Evolutionary conservation across 2,888 invertebrate species (phyloP).

Genomic region (Xestia sexstrigata): DNA sequence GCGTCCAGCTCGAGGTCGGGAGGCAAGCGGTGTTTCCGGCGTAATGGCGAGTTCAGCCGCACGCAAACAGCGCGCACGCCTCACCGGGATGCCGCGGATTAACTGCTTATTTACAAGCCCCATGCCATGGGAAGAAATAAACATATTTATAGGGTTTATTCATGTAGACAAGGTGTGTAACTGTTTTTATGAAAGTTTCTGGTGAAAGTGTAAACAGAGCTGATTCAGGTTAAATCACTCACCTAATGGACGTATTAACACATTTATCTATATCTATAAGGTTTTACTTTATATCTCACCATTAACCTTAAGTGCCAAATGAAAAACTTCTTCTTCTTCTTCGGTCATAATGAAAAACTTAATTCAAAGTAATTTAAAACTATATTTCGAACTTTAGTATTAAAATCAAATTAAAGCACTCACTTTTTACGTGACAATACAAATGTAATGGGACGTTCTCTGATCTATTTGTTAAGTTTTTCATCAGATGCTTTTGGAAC

Average conservation of each 20-base stretch:
- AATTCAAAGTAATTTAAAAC: neutral
- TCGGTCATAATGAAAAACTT: neutral
- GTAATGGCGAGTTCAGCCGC: slow-evolving; percentile 58
- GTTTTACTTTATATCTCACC: too few relatives aligned
- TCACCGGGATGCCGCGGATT: slow-evolving; percentile 48
- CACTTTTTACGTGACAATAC: neutral
- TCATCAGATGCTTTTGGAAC: neutral
- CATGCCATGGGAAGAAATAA: slow-evolving; percentile 40
- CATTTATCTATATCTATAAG: neutral
- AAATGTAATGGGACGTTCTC: neutral
- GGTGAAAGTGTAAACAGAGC: neutral
- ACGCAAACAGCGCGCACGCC: slow-evolving; percentile 38
- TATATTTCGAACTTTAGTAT: neutral
- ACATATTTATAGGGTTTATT: slow-evolving; percentile 29
- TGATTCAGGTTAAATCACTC: neutral
- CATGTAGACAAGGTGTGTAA: neutral
- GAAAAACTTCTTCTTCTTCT: too few relatives aligned
- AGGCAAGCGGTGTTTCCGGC: neutral
- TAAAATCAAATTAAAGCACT: neutral
- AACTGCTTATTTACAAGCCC: slow-evolving; percentile 62
- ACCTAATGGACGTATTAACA: neutral
- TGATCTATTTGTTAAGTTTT: neutral
- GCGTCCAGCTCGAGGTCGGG: neutral
- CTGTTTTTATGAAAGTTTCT: neutral
- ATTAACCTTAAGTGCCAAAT: too few relatives aligned